Conservation (phyloP, 2,113 vertebrate species). For the Scortum barcoo region DNA sequence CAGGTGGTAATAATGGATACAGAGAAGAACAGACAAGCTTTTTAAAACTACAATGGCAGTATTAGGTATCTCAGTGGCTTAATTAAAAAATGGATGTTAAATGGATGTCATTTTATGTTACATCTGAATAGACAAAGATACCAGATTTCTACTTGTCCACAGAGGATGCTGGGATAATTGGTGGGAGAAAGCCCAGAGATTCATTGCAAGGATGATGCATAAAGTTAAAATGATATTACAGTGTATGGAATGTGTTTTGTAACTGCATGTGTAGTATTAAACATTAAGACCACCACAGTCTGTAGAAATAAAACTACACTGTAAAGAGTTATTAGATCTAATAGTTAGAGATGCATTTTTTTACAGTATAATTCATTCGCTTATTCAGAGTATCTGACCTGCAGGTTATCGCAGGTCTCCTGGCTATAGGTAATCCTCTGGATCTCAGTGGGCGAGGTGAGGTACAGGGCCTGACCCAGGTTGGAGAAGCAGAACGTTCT, state of each 20-base stretch:
- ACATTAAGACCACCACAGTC: background rate
- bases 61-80: background rate
- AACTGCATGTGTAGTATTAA: background rate
- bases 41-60: background rate
- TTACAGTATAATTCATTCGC: background rate
- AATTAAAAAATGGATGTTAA: too few relatives aligned
- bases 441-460: slow-evolving; percentile 97
- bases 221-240: background rate
- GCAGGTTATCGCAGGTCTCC: slow-evolving; percentile 98
- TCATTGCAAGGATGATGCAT: background rate
- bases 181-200: background rate
- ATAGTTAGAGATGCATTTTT: background rate
- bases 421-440: slow-evolving; percentile 98
- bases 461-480: slow-evolving; percentile 96
- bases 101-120: background rate
- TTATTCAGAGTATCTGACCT: slow-evolving; percentile 84
- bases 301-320: background rate
- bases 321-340: background rate
- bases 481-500: slow-evolving; percentile 99
- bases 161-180: background rate
- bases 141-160: background rate
- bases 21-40: background rate
- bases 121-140: background rate
- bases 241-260: background rate
- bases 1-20: background rate